Percentiles rank a stretch among this genome's conserved stretches.
Conservation (phyloP, 2,113 vertebrate species). For the Acanthisitta chloris region DNA sequence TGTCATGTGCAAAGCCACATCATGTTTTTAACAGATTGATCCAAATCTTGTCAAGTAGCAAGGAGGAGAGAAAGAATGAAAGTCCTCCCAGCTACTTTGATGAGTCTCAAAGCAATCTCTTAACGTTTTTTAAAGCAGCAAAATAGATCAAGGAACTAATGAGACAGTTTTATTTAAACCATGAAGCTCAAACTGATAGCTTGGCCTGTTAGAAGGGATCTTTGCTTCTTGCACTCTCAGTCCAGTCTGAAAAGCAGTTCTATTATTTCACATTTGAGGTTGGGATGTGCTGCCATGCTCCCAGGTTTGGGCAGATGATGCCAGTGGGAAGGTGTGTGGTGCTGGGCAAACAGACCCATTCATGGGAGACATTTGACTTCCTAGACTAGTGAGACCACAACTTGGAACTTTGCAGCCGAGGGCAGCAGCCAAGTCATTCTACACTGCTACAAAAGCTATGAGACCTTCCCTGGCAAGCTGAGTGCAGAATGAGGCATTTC, state of each 20-base stretch:
- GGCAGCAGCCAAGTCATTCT: neutral
- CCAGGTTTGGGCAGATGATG: neutral
- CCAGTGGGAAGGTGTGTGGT: neutral
- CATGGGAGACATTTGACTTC: neutral
- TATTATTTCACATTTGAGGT: neutral
- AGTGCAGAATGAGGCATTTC: conserved; percentile 43
- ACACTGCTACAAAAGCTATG: neutral
- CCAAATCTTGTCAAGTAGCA: neutral
- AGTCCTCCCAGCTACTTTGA: neutral
- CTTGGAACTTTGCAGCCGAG: neutral
- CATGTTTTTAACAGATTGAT: neutral
- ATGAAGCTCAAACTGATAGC: neutral
- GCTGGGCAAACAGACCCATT: neutral
- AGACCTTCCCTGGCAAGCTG: conserved; percentile 20
- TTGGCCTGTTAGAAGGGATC: neutral
- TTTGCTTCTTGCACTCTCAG: neutral
- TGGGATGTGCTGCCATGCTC: neutral
- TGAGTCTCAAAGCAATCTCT: neutral
- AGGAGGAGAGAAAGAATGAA: neutral
- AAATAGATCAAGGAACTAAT: neutral
- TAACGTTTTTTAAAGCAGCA: neutral
- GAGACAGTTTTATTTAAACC: neutral
- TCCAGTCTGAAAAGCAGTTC: neutral
- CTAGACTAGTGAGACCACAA: neutral
- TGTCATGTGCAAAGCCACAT: neutral